phyloP scores from a whole-genome alignment of 1,140 invertebrate species.

The Prorops nasuta region DNA sequence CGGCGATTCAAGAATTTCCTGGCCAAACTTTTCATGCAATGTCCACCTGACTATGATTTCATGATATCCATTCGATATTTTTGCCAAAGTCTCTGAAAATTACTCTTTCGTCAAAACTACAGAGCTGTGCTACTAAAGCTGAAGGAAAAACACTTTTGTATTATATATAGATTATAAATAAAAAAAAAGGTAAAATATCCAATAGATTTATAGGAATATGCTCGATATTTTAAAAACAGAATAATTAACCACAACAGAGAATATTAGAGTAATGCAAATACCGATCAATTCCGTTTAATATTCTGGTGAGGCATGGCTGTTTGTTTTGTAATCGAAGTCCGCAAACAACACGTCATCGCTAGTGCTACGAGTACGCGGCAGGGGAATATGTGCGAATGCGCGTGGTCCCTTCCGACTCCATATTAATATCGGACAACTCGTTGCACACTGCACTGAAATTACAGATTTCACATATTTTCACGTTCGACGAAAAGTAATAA shows the following conservation, averaged over 20 bases:
- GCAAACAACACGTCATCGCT: slow-evolving; percentile 30
- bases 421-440: slow-evolving; percentile 22
- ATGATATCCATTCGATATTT: no score
- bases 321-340: slow-evolving; percentile 31
- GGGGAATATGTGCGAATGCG: slow-evolving; percentile 14
- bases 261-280: slow-evolving; percentile 26
- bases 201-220: no score
- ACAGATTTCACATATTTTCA: slow-evolving; percentile 17
- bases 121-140: no score
- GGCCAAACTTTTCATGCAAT: no score
- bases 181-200: no score
- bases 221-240: no score
- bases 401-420: slow-evolving; percentile 10
- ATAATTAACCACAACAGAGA: no score
- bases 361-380: slow-evolving; percentile 8
- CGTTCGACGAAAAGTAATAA: slow-evolving; percentile 13
- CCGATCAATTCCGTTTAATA: slow-evolving; percentile 17
- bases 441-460: slow-evolving; percentile 12
- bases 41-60: no score
- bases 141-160: no score
- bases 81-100: no score
- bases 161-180: no score
- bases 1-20: neutral
- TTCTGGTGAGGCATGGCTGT: slow-evolving; percentile 21
- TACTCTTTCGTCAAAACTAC: no score